Percentiles rank a stretch among this genome's conserved stretches.
Conservation (phyloP, 64 coral and sea anemone genomes). For the Pachyseris speciosa region DNA sequence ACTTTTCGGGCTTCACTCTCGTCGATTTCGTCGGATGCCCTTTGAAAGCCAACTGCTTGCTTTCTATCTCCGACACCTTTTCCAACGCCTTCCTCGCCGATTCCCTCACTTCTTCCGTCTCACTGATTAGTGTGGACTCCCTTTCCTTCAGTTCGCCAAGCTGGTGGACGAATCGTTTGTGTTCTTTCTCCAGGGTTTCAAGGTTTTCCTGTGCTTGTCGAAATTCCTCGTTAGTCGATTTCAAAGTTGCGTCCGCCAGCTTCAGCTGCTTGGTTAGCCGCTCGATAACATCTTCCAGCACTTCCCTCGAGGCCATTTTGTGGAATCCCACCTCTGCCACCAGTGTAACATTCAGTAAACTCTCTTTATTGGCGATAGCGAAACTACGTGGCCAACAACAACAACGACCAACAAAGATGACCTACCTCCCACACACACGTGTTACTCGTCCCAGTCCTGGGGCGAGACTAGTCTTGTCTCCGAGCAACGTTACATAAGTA, state of each 20-base stretch:
- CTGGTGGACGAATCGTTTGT: neutral
- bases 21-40: neutral
- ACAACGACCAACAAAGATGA: neutral
- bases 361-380: too few relatives aligned
- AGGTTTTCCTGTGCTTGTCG: too few relatives aligned
- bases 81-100: slow-evolving; percentile 37
- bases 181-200: too few relatives aligned
- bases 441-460: neutral
- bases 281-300: too few relatives aligned
- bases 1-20: slow-evolving; percentile 18
- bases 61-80: neutral
- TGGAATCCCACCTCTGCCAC: neutral
- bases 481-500: neutral
- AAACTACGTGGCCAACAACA: neutral
- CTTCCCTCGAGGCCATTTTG: neutral
- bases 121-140: neutral
- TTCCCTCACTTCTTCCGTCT: neutral
- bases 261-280: too few relatives aligned
- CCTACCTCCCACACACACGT: neutral
- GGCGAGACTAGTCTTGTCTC: neutral
- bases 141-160: neutral
- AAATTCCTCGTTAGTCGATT: too few relatives aligned
- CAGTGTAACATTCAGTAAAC: too few relatives aligned
- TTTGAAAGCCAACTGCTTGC: neutral
- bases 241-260: too few relatives aligned